These are phyloP conservation scores for Campylorhamphus procurvoides DNA, from an alignment of 2,113 vertebrate genomes.

Conservation along the genomic window DNA sequence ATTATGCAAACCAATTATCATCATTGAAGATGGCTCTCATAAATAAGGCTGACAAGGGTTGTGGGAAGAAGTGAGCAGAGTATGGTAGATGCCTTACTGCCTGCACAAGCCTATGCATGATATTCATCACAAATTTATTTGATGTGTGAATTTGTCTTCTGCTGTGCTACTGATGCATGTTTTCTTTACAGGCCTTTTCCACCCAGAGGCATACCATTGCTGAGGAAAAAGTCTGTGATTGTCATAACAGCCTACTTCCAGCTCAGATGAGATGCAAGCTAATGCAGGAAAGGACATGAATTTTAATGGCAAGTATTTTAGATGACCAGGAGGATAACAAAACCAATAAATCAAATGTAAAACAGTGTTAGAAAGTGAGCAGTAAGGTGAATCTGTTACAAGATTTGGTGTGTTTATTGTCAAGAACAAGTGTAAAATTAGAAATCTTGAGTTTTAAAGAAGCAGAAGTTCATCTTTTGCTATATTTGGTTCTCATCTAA, in stretches of 20 bases:
- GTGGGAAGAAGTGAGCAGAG: background rate
- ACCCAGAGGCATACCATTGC: background rate
- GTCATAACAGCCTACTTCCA: background rate
- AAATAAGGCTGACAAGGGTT: background rate
- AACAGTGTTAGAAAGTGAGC: background rate
- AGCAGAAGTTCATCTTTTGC: background rate
- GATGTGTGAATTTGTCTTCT: background rate
- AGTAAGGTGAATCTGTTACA: background rate
- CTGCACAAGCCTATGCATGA: background rate
- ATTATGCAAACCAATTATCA: accelerated
- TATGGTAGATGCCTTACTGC: background rate
- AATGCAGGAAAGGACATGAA: background rate
- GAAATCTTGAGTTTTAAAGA: background rate
- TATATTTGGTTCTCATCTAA: background rate
- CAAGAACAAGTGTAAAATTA: background rate
- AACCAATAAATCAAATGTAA: background rate
- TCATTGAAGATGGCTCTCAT: background rate
- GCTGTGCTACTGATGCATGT: background rate
- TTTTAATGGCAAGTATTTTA: background rate
- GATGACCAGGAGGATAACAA: background rate
- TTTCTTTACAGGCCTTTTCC: background rate
- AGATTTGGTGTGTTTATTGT: background rate
- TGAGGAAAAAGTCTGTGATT: background rate
- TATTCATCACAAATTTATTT: conserved; percentile 4
- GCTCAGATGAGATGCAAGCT: background rate